A percentile compares a stretch with the other conserved stretches of the same genome.
phyloP scores from a whole-genome alignment of 2,113 vertebrate genomes.

The Sinosuthora webbiana region DNA sequence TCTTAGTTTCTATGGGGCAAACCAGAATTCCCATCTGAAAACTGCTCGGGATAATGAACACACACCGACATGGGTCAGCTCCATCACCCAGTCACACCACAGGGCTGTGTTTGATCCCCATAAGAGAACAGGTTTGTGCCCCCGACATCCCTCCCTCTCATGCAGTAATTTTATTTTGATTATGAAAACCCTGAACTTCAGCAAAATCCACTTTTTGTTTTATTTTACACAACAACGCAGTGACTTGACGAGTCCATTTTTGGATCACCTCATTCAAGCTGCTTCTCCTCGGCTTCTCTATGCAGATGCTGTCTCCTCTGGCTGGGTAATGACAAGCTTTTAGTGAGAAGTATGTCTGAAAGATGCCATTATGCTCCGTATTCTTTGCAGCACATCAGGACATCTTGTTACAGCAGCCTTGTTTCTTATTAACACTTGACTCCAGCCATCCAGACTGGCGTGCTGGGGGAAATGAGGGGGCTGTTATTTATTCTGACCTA shows the following conservation, averaged over 20 bases:
- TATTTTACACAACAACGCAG: background rate
- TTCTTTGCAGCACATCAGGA: background rate
- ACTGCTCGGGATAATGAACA: background rate
- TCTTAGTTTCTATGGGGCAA: background rate
- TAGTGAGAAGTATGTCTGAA: background rate
- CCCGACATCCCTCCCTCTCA: background rate
- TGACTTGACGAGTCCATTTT: background rate
- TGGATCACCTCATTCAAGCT: slow-evolving; percentile 23
- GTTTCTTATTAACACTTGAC: slow-evolving; percentile 47
- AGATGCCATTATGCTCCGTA: slow-evolving; percentile 6
- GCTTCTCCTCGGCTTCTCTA: background rate
- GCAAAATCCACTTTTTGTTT: background rate
- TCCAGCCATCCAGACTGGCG: background rate
- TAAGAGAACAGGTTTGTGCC: background rate
- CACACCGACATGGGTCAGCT: rapidly evolving
- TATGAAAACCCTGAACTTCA: background rate
- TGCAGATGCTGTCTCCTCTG: slow-evolving; percentile 47
- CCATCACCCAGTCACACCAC: background rate
- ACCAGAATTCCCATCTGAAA: background rate
- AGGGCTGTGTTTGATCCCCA: background rate
- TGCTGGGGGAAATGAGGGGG: slow-evolving; percentile 22
- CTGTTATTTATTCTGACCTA: slow-evolving; percentile 33
- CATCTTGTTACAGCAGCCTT: slow-evolving; percentile 18
- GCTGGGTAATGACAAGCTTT: slow-evolving; percentile 48
- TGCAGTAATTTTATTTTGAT: background rate